A percentile compares a stretch with the other conserved stretches of the same genome.
phyloP scores from a whole-genome alignment of 2,888 invertebrate species.

The Leucania comma region DNA sequence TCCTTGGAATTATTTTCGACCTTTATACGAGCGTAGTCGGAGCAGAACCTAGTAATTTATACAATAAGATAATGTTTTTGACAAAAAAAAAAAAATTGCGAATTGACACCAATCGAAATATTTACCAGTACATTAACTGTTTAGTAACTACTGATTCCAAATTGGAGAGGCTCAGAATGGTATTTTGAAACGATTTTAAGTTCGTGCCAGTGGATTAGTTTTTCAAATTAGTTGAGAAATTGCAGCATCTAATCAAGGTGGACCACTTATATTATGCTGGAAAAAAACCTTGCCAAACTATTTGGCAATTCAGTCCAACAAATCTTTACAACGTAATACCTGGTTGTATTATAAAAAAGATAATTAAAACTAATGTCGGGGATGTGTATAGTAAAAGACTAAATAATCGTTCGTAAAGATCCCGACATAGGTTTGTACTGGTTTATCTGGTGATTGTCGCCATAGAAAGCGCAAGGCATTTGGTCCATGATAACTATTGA shows the following conservation, averaged over 20 bases:
- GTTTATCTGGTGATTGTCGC: no score
- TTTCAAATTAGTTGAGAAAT: neutral
- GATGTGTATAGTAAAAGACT: no score
- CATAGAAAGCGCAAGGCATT: no score
- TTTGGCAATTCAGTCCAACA: no score
- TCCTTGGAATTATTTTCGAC: no score
- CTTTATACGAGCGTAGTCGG: no score
- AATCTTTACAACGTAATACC: neutral
- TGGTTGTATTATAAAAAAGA: neutral
- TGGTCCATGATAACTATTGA: no score
- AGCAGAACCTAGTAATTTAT: neutral
- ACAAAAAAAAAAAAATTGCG: neutral
- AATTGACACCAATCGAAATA: neutral
- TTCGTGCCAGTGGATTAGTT: neutral
- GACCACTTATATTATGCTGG: neutral
- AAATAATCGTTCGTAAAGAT: no score
- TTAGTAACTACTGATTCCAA: neutral
- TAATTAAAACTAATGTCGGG: no score
- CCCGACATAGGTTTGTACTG: no score
- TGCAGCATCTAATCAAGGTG: constrained; percentile 38
- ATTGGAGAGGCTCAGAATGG: neutral
- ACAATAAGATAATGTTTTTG: neutral
- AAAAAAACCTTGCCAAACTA: neutral
- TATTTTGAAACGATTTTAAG: neutral
- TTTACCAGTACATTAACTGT: neutral